phyloP scores from a whole-genome alignment of 2,888 invertebrate genomes.

The Thecophora atra region DNA sequence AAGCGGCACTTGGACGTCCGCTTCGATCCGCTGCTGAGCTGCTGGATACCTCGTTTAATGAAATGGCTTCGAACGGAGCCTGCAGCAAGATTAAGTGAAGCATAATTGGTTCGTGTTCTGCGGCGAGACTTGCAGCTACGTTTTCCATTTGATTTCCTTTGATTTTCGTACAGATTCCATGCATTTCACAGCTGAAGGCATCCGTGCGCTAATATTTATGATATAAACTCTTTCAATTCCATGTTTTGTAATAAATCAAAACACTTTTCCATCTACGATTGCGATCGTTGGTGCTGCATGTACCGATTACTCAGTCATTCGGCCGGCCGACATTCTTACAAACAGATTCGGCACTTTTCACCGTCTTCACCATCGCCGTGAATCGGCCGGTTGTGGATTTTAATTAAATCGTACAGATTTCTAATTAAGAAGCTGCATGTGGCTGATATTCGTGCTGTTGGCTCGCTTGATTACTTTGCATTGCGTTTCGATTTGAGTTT shows the following conservation, averaged over 20 bases:
- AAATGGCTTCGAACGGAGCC: conserved; percentile 47
- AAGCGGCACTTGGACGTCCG: neutral
- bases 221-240: conserved; percentile 17
- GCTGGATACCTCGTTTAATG: conserved; percentile 62
- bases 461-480: neutral
- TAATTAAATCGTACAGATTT: conserved; percentile 60
- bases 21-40: conserved; percentile 47
- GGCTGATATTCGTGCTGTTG: conserved; percentile 49
- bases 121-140: neutral
- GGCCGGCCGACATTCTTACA: no score
- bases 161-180: neutral
- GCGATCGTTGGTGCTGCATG: conserved; percentile 22
- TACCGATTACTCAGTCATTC: conserved; percentile 32
- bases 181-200: neutral
- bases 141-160: conserved; percentile 10
- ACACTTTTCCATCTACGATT: conserved; percentile 13
- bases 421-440: conserved; percentile 63
- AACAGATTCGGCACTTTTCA: conserved; percentile 1
- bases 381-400: conserved; percentile 42
- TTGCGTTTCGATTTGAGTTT: neutral
- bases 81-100: conserved; percentile 33
- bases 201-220: conserved; percentile 7
- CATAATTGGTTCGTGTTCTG: conserved; percentile 3
- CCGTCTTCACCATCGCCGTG: neutral
- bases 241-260: conserved; percentile 31